Conservation (phyloP, 2,113 vertebrate genomes). For the Tretioscincus oriximinensis region DNA sequence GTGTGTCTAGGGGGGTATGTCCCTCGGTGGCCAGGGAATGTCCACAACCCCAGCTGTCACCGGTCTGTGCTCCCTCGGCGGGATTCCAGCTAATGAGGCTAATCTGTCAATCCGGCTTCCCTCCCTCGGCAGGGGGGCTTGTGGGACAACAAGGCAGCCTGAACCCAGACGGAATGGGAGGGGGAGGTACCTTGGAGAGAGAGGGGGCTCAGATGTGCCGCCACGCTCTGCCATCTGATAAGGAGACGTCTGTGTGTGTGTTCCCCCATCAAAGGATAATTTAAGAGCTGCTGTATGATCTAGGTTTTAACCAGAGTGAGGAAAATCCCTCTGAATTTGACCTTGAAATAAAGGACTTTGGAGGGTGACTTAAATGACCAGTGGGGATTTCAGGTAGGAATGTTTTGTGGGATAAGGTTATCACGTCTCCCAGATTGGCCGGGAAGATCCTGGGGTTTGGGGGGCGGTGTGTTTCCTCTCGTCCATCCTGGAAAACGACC, state of each 20-base stretch:
- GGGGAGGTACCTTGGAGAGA: background rate
- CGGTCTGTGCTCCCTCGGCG: background rate
- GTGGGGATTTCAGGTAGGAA: background rate
- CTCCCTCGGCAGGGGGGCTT: background rate
- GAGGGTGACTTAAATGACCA: background rate
- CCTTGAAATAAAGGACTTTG: background rate
- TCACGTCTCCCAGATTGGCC: no score
- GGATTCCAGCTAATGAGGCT: conserved; percentile 11
- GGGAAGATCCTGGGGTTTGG: no score
- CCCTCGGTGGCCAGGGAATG: background rate
- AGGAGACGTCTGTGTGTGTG: background rate
- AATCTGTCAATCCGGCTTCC: conserved; percentile 20
- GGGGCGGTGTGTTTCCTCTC: no score
- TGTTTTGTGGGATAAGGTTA: no score
- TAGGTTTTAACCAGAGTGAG: background rate
- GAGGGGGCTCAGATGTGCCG: background rate
- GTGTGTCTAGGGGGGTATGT: no score
- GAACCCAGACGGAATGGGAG: background rate
- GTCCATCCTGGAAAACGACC: no score
- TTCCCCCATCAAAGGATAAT: background rate
- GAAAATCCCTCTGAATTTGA: background rate
- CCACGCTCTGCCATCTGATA: background rate
- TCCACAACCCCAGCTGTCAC: conserved; percentile 8
- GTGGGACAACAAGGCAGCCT: background rate
- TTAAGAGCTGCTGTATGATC: background rate